Evolutionary conservation across 2,888 invertebrate species (phyloP).

Genomic region (Trilocha varians): DNA sequence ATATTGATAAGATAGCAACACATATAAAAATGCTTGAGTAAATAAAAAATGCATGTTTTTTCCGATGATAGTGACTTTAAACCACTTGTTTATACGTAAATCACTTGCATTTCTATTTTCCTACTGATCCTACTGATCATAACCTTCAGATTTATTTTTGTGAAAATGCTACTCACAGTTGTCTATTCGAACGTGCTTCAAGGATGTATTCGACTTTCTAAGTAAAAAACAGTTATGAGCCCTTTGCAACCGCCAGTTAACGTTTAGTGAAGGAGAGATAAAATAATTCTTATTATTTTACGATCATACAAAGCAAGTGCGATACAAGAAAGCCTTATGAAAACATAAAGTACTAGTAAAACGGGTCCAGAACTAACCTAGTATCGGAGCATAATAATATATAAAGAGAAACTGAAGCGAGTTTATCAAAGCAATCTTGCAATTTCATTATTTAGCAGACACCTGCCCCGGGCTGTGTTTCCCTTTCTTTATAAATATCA

Average conservation of each 20-base stretch:
- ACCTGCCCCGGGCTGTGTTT: slow-evolving; percentile 29
- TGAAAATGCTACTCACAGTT: too few species aligned
- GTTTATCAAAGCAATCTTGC: slow-evolving; percentile 61
- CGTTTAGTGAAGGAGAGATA: not conserved
- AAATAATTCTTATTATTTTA: slow-evolving; percentile 12
- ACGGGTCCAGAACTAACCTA: slow-evolving; percentile 38
- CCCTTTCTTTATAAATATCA: too few species aligned
- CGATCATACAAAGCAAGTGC: slow-evolving; percentile 26
- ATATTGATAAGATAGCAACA: slow-evolving; percentile 58
- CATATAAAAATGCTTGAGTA: slow-evolving; percentile 36
- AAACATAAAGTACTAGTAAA: slow-evolving; percentile 42
- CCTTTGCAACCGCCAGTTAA: too few species aligned
- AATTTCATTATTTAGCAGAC: slow-evolving; percentile 56
- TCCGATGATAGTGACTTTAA: slow-evolving; percentile 36
- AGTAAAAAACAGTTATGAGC: too few species aligned
- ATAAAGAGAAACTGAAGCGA: slow-evolving; percentile 57
- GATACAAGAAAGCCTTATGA: slow-evolving; percentile 58
- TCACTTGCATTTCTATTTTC: slow-evolving; percentile 30
- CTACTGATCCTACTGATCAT: too few species aligned
- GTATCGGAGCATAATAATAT: slow-evolving; percentile 45
- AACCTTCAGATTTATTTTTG: too few species aligned
- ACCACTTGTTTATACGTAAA: slow-evolving; percentile 23
- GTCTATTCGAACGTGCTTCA: too few species aligned
- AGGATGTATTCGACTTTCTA: too few species aligned
- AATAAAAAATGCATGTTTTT: slow-evolving; percentile 47